Conservation (phyloP, 2,888 invertebrate species). For the Xestia rhomboidea region DNA sequence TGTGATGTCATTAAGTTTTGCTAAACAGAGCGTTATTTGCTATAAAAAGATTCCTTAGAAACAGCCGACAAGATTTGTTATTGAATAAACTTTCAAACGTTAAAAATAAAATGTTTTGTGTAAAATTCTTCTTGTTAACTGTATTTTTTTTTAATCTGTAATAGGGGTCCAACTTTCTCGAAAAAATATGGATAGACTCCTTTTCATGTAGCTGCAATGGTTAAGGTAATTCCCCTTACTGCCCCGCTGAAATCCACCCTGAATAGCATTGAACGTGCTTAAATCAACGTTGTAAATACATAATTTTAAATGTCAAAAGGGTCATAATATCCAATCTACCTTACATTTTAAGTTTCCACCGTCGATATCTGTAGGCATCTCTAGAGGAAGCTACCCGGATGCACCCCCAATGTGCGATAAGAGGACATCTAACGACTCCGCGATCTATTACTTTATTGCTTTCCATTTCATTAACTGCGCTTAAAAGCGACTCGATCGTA, state of each 20-base stretch:
- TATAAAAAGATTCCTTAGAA: background rate
- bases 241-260: no score
- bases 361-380: background rate
- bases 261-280: no score
- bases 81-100: background rate
- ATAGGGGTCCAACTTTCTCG: no score
- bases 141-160: no score
- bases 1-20: slow-evolving; percentile 42
- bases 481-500: slow-evolving; percentile 37
- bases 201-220: no score
- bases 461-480: slow-evolving; percentile 27
- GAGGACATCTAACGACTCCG: slow-evolving; percentile 19
- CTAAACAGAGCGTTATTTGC: slow-evolving; percentile 25
- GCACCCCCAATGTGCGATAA: background rate
- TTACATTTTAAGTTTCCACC: background rate
- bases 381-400: background rate
- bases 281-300: background rate
- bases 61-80: background rate
- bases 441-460: slow-evolving; percentile 33
- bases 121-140: no score
- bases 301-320: background rate
- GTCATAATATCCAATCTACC: background rate
- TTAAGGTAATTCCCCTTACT: no score
- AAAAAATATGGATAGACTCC: no score
- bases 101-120: no score